phyloP scores from a whole-genome alignment of 2,888 invertebrate genomes.

The Cynaeus angustus region DNA sequence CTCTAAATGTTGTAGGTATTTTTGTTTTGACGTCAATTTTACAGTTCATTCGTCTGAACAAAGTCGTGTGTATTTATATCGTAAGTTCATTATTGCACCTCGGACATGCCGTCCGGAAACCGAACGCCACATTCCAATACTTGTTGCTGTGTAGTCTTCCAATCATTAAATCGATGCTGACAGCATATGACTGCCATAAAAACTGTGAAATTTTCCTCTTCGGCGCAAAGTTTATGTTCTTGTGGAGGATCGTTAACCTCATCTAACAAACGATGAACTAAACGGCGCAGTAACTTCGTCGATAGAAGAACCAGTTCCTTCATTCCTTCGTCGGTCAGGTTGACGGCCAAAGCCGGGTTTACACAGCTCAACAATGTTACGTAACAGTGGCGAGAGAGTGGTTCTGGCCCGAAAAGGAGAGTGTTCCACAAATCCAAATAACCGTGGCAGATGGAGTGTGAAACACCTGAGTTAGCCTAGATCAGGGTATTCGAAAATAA shows the following conservation, averaged over 20 bases:
- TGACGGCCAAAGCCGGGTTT: constrained; percentile 60
- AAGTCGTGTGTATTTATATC: constrained; percentile 1
- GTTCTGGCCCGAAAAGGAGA: constrained; percentile 57
- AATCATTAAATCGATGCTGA: background rate
- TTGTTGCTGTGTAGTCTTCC: background rate
- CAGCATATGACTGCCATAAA: constrained; percentile 6
- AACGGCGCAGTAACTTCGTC: constrained; percentile 34
- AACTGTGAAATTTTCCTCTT: constrained; percentile 23
- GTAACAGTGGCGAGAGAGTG: constrained; percentile 53
- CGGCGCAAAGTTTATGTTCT: constrained; percentile 21
- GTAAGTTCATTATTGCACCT: background rate
- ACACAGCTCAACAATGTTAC: constrained; percentile 49
- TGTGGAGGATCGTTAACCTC: constrained; percentile 48
- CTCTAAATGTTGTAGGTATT: background rate
- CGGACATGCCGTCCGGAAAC: background rate
- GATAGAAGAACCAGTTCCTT: constrained; percentile 57
- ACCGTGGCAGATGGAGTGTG: constrained; percentile 35
- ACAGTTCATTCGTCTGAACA: background rate
- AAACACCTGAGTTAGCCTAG: constrained; percentile 39
- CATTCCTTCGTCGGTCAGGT: constrained; percentile 58
- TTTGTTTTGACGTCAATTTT: background rate
- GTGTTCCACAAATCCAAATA: constrained; percentile 61
- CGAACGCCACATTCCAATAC: background rate
- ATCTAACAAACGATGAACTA: constrained; percentile 49
- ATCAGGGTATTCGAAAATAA: constrained; percentile 36